Percentiles rank a stretch among this genome's conserved stretches.
phyloP scores from a whole-genome alignment of 2,888 invertebrate genomes.

The Ectobius pallidus region DNA sequence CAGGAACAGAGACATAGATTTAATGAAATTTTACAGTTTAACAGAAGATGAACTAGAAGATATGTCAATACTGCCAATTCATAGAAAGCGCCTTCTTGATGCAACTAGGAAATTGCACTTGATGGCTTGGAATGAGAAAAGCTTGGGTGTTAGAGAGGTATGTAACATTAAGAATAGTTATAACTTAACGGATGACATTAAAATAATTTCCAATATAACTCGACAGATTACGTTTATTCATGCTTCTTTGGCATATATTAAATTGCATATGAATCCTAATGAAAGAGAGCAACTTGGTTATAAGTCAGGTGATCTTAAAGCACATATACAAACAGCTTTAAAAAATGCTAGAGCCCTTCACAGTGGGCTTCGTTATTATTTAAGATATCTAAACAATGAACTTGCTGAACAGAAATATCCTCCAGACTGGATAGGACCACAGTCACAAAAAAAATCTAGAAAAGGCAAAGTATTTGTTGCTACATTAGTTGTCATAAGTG shows the following conservation, averaged over 20 bases:
- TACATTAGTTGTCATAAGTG: neutral
- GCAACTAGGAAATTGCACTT: neutral
- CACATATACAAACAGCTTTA: neutral
- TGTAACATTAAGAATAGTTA: neutral
- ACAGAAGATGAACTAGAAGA: conserved; percentile 11
- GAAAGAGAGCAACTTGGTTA: neutral
- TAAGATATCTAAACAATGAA: neutral
- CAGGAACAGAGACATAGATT: neutral
- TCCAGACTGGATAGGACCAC: neutral
- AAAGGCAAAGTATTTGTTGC: no score
- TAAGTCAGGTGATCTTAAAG: neutral
- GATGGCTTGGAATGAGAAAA: neutral
- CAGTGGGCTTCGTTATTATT: neutral
- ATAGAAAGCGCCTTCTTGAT: conserved; percentile 1
- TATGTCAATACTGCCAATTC: neutral
- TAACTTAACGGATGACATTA: neutral
- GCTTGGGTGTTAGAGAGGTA: neutral
- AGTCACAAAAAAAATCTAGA: neutral
- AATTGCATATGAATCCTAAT: neutral
- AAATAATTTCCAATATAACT: neutral
- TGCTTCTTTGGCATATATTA: neutral
- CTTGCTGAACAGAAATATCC: neutral
- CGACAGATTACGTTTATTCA: neutral
- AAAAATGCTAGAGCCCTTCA: neutral
- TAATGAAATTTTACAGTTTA: neutral